Base-by-base conservation (phyloP, 1,140 invertebrate genomes). In the Eciton burchellii region DNA sequence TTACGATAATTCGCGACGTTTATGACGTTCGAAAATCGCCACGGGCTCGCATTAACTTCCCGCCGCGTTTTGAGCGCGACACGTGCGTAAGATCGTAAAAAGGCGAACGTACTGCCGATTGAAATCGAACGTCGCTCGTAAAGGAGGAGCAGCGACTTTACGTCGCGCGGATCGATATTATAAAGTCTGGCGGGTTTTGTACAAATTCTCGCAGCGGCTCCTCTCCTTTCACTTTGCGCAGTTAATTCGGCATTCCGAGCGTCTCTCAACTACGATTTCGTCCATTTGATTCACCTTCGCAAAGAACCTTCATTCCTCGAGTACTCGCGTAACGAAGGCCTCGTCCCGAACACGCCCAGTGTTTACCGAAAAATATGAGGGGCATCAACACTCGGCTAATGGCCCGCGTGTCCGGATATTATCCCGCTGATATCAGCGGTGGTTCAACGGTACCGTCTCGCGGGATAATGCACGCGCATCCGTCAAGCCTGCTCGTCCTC, bases 1-100 rank as follows among this genome's bases (percentile, higher is more conserved):
- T 84, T 84, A 84, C 59, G 81, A 84, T 84, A 70, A 84, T 83
- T 45, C 21, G 35, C 41, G 56, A 65, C 59, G 19, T 82, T 84
- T 74, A 70, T 83, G 47, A 66, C 81, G 66, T 77, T 66, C 45
- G 12, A 66, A 74, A 81, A 57, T 70, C 63, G 14, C 21, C 59
- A 70, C 43, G 54, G 35, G 43, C 14, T 57, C 65, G 56, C 54
- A 12, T 81, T 72, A 71, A 81, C n/a, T 59, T 4, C 43, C 65
- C 35, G 19, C 57, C 24, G 35, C 35, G 35, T 65, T 77, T 68
- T 19, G 21, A 26, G 19, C 43, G 49, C 45, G 45, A 54, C 29
- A 8, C 57, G 45, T 21, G 26, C 45, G 9, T 26, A 77, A 77
- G 14, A 43, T 72, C 52, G 70, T 72, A 72, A 77, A 66, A 56